Conservation (phyloP, 2,888 invertebrate genomes). For the Deroplatys truncata region DNA sequence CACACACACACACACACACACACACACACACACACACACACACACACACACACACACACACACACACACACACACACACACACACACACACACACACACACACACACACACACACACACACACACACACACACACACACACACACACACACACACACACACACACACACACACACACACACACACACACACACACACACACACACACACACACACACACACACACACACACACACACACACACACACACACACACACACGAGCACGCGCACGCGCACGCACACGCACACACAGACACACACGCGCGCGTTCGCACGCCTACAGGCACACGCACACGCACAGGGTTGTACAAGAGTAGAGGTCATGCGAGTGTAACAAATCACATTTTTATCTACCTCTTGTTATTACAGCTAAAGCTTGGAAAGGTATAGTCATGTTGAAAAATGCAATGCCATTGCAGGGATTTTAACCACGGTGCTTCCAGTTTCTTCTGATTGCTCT, state of each 20-base stretch:
- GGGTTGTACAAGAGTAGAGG: too few species aligned
- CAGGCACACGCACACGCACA: too few species aligned
- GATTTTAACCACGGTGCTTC: too few species aligned
- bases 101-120: not conserved
- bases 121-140: not conserved
- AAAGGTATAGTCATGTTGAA: too few species aligned
- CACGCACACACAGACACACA: not conserved
- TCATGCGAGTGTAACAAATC: too few species aligned
- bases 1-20: not conserved
- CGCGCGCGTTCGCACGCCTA: too few species aligned
- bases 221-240: not conserved
- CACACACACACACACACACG: not conserved
- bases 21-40: not conserved
- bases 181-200: too few species aligned
- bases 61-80: not conserved
- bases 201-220: not conserved
- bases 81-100: not conserved
- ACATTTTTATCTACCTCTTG: too few species aligned
- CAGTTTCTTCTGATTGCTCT: too few species aligned
- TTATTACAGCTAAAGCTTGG: too few species aligned
- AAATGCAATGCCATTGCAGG: too few species aligned
- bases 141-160: not conserved
- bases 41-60: not conserved
- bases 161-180: too few species aligned
- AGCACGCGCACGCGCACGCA: not conserved